These are phyloP conservation scores for Hemichromis elongatus DNA, from an alignment of 2,113 vertebrate genomes.

Conservation along the genomic window DNA sequence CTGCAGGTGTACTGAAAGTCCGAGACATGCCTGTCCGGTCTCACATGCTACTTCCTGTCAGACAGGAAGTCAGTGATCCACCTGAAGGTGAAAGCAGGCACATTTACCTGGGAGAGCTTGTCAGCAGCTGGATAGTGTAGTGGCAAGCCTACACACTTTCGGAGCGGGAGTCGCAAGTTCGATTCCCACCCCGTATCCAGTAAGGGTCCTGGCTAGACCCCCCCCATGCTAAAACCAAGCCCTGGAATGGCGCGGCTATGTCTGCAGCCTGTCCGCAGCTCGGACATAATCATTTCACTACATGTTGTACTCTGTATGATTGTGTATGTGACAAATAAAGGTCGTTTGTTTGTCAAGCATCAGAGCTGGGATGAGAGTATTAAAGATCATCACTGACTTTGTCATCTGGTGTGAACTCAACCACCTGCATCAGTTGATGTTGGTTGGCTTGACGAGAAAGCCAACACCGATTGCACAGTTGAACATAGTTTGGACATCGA, in stretches of 20 bases:
- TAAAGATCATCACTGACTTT: background rate
- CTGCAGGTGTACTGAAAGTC: background rate
- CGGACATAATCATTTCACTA: too few species aligned
- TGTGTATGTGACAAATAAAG: too few species aligned
- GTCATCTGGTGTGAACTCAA: background rate
- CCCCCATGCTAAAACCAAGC: too few species aligned
- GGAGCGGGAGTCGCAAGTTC: too few species aligned
- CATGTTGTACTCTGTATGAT: too few species aligned
- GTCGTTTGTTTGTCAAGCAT: too few species aligned
- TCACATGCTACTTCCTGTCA: background rate
- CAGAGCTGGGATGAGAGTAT: background rate
- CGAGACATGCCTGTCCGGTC: fast-evolving
- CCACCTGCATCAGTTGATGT: background rate
- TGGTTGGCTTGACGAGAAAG: background rate
- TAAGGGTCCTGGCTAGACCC: too few species aligned
- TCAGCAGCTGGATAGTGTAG: too few species aligned
- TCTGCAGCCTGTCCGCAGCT: too few species aligned
- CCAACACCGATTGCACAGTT: background rate
- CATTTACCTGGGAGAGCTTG: background rate
- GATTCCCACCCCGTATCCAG: too few species aligned
- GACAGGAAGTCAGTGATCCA: background rate
- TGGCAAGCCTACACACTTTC: too few species aligned
- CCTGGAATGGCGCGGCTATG: too few species aligned
- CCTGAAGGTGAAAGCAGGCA: fast-evolving
- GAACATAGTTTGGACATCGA: background rate